Conservation (phyloP, 2,888 invertebrate species). For the Polyploca ridens region DNA sequence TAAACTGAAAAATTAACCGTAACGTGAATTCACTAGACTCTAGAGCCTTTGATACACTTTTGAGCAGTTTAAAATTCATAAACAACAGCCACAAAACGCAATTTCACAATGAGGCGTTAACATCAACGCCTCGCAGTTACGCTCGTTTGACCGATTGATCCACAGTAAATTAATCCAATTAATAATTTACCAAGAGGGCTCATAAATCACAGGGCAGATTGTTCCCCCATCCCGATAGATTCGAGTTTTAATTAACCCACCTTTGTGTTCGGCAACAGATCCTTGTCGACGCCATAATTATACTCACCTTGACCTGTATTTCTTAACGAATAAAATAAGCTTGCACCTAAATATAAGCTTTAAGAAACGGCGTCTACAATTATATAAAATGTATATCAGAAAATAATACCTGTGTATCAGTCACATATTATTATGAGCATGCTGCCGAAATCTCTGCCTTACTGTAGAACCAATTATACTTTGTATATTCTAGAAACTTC, state of each 20-base stretch:
- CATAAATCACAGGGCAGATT: slow-evolving; percentile 26
- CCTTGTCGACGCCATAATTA: neutral
- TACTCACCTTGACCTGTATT: neutral
- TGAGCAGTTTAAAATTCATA: neutral
- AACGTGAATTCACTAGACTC: no score
- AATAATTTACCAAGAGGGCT: slow-evolving; percentile 25
- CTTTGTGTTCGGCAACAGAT: slow-evolving; percentile 2
- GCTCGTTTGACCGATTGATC: slow-evolving; percentile 14
- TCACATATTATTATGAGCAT: neutral
- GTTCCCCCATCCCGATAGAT: slow-evolving; percentile 13
- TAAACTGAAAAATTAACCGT: no score
- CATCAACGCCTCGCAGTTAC: neutral
- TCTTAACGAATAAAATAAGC: neutral
- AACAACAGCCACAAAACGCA: neutral
- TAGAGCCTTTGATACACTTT: no score
- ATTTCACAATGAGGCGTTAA: slow-evolving; percentile 1
- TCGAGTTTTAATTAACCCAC: slow-evolving; percentile 23
- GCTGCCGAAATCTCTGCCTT: neutral
- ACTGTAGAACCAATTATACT: neutral
- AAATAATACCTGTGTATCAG: neutral
- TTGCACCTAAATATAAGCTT: neutral
- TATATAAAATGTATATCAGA: neutral
- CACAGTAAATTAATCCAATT: slow-evolving; percentile 26
- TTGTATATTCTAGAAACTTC: neutral
- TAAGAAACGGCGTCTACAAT: neutral